Conservation (phyloP, 2,797 vertebrate species). For the Protosalanx chinensis region DNA sequence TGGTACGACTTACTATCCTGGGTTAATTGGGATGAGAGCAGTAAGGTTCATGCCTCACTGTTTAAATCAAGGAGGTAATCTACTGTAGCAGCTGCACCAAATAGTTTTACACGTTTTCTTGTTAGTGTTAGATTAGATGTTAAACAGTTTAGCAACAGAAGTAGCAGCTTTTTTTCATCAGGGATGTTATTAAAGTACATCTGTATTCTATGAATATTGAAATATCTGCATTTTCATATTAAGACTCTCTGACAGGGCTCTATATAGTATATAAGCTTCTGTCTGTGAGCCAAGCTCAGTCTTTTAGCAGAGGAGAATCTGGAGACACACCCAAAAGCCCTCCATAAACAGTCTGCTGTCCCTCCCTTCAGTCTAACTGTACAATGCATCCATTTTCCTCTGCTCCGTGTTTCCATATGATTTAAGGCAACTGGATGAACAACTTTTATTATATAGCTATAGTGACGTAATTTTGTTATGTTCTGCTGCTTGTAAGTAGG, state of each 20-base stretch:
- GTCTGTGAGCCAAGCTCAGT: conserved; percentile 34
- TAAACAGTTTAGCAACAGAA: no score
- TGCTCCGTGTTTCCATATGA: background rate
- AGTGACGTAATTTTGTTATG: background rate
- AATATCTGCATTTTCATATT: conserved; percentile 20
- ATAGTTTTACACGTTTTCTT: no score
- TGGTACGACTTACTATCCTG: no score
- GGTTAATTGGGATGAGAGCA: no score
- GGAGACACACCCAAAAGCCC: conserved; percentile 69
- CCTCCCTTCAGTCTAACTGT: conserved; percentile 46
- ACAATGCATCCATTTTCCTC: conserved; percentile 41
- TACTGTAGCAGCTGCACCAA: no score
- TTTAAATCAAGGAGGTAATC: no score
- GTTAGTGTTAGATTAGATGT: no score
- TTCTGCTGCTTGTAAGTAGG: conserved; percentile 3
- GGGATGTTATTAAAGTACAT: background rate
- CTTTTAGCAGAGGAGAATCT: conserved; percentile 58
- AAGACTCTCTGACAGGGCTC: conserved; percentile 35
- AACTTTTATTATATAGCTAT: background rate
- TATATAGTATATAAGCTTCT: conserved; percentile 23
- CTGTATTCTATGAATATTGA: background rate
- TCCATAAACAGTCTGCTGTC: conserved; percentile 67
- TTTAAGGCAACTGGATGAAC: conserved; percentile 3
- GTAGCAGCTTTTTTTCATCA: background rate
- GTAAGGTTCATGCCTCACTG: no score